Evolutionary conservation across 1,140 invertebrate genomes (phyloP).

Genomic region (Protaetia brevitarsis): DNA sequence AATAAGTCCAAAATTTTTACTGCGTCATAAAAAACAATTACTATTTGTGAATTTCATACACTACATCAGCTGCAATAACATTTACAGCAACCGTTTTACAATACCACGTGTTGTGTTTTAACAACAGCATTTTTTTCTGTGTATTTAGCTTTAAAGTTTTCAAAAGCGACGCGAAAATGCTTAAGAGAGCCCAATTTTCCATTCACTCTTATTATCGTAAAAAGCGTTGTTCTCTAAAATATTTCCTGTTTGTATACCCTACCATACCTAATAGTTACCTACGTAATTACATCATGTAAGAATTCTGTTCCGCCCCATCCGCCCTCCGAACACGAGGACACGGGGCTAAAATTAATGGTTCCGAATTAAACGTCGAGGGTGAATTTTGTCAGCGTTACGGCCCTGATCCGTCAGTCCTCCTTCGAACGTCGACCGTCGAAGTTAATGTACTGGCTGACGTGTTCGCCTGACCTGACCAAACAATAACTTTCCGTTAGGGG

Average conservation of each 20-base stretch:
- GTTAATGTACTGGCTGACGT: constrained; percentile 19
- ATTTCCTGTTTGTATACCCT: background rate
- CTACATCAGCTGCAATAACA: too few species aligned
- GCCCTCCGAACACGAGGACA: background rate
- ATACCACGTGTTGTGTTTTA: too few species aligned
- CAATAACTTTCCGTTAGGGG: constrained; percentile 20
- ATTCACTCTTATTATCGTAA: background rate
- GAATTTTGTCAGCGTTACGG: background rate
- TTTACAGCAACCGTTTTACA: too few species aligned
- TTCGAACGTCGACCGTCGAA: background rate
- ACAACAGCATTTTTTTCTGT: too few species aligned
- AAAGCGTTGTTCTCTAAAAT: background rate
- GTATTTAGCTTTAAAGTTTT: too few species aligned
- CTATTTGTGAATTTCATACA: too few species aligned
- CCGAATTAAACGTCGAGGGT: background rate
- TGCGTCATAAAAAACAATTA: too few species aligned
- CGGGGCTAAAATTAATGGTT: background rate
- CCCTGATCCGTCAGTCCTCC: background rate
- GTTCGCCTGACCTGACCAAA: constrained; percentile 23
- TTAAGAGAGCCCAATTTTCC: too few species aligned
- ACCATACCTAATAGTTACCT: background rate
- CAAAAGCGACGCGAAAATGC: too few species aligned
- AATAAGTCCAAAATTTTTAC: too few species aligned
- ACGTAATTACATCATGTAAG: background rate
- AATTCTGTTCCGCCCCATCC: background rate